A percentile compares a stretch with the other conserved stretches of the same genome.
Evolutionary conservation across 2,113 vertebrate species (phyloP).

Genomic region (Brienomyrus brachyistius): DNA sequence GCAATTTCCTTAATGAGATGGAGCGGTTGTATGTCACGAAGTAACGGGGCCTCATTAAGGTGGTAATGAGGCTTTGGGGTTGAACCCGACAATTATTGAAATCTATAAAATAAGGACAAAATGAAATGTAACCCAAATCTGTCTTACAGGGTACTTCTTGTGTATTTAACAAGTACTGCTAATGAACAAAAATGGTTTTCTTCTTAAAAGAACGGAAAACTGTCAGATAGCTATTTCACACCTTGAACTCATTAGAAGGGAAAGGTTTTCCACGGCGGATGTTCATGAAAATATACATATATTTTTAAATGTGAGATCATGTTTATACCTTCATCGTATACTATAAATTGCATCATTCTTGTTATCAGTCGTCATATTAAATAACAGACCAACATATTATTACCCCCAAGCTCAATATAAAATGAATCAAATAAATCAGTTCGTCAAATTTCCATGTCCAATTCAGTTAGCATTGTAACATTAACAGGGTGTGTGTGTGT

Average conservation of each 20-base stretch:
- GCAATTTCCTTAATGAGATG: conserved; percentile 98
- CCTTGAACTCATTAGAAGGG: neutral
- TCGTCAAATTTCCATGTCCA: neutral
- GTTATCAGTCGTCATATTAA: neutral
- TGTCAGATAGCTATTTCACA: neutral
- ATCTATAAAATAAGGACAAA: conserved; percentile 63
- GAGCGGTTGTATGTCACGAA: conserved; percentile 94
- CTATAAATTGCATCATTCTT: neutral
- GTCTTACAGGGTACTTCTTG: conserved; percentile 30
- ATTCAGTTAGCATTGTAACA: neutral
- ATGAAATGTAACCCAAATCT: conserved; percentile 63
- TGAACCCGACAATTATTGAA: conserved; percentile 72
- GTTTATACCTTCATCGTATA: neutral
- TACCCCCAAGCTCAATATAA: neutral
- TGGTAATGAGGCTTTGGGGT: conserved; percentile 89
- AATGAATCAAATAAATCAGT: neutral
- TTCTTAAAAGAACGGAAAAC: neutral
- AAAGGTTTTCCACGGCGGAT: neutral
- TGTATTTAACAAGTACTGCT: conserved; percentile 18
- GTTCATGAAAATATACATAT: neutral
- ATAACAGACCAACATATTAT: neutral
- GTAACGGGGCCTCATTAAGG: conserved; percentile 94
- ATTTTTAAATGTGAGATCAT: neutral
- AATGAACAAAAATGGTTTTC: conserved; percentile 7
- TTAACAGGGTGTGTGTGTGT: neutral